Conservation (phyloP, 2,113 vertebrate species). For the Micromys minutus region DNA sequence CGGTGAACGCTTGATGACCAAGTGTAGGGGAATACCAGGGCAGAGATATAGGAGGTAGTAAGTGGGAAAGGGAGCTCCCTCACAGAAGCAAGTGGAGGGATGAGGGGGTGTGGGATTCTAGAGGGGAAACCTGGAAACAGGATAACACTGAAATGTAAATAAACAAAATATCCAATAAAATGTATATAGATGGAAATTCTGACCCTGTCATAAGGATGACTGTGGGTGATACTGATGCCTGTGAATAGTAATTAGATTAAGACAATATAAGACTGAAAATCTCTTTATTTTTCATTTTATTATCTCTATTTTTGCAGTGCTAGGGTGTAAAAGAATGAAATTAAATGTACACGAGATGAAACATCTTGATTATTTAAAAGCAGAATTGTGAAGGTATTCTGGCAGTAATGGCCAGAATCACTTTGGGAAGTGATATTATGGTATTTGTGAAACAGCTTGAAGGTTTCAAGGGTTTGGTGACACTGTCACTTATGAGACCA, state of each 20-base stretch:
- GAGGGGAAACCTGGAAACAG: no score
- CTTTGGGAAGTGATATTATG: background rate
- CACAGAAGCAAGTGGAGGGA: no score
- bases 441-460: background rate
- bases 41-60: no score
- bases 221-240: background rate
- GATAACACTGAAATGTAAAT: no score
- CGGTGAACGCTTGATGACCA: no score
- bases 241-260: background rate
- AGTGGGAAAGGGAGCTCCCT: no score
- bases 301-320: background rate
- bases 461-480: background rate
- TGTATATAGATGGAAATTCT: background rate
- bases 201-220: background rate
- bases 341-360: background rate
- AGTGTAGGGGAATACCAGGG: no score
- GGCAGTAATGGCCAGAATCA: background rate
- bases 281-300: background rate
- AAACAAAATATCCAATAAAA: background rate
- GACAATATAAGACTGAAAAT: background rate
- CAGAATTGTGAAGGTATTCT: background rate
- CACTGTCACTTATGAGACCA: background rate
- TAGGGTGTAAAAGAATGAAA: background rate
- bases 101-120: no score
- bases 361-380: background rate